Conservation (phyloP, 1,140 invertebrate species). For the Lutraria rhynchaena region DNA sequence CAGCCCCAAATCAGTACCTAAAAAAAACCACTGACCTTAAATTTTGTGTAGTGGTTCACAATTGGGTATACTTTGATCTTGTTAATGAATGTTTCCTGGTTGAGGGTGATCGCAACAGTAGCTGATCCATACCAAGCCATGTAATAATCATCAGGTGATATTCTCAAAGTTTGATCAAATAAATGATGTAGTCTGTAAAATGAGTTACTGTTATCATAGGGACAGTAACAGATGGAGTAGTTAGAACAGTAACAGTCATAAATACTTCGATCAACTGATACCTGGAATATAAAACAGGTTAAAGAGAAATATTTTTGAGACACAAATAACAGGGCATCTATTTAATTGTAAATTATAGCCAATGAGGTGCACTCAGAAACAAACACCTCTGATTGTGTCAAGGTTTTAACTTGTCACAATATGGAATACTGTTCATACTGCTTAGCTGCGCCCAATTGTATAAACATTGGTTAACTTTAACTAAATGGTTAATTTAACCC, state of each 20-base stretch:
- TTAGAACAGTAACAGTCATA: constrained; percentile 35
- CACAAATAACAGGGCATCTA: too few relatives aligned
- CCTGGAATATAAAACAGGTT: constrained; percentile 24
- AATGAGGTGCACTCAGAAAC: too few relatives aligned
- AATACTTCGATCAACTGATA: neutral
- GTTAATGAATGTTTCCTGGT: constrained; percentile 63
- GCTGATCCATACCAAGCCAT: constrained; percentile 38
- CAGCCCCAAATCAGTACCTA: too few relatives aligned
- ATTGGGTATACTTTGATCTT: constrained; percentile 67
- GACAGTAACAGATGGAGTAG: constrained; percentile 15
- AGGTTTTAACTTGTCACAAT: too few relatives aligned
- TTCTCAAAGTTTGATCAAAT: constrained; percentile 72
- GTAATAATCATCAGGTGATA: constrained; percentile 61
- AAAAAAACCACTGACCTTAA: constrained; percentile 61
- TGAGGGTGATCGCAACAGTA: constrained; percentile 62
- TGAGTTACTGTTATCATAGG: constrained; percentile 20
- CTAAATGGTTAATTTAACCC: too few relatives aligned
- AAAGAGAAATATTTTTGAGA: neutral
- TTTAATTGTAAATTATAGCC: neutral
- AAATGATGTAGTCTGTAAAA: constrained; percentile 64
- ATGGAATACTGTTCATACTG: too few relatives aligned
- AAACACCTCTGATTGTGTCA: too few relatives aligned
- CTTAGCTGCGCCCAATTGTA: too few relatives aligned
- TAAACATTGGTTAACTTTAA: too few relatives aligned
- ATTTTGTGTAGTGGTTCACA: constrained; percentile 57